phyloP scores from a whole-genome alignment of 2,113 vertebrate species.

The Nycticorax nycticorax region DNA sequence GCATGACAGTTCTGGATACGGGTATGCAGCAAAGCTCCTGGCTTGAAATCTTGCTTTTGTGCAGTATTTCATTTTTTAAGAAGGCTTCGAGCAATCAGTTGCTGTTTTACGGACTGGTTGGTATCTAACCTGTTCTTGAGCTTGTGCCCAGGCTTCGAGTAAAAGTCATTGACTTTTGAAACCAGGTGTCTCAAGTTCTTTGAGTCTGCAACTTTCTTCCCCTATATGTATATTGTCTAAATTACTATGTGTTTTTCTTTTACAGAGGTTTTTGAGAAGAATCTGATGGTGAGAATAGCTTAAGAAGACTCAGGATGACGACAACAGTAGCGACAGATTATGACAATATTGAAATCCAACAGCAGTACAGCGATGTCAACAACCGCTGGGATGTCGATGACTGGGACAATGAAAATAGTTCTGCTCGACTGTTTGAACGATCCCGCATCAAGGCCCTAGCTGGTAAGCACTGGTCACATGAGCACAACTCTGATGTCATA shows the following conservation, averaged over 20 bases:
- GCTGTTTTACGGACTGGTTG: not conserved
- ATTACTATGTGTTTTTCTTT: not conserved
- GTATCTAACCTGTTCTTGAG: not conserved
- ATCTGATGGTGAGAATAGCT: slow-evolving; percentile 80
- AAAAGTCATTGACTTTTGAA: not conserved
- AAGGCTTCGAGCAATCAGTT: not conserved
- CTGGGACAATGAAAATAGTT: slow-evolving; percentile 98
- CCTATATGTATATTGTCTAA: not conserved
- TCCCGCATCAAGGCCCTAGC: slow-evolving; percentile 96
- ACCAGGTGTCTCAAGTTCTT: not conserved
- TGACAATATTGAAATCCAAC: slow-evolving; percentile 94
- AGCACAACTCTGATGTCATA: not conserved
- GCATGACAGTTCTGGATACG: not conserved
- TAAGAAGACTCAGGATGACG: slow-evolving; percentile 86
- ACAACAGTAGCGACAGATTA: slow-evolving; percentile 90
- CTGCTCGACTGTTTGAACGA: slow-evolving; percentile 91
- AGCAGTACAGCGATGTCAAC: slow-evolving; percentile 95
- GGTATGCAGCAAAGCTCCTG: not conserved
- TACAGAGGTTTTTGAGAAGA: slow-evolving; percentile 76
- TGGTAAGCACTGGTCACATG: slow-evolving; percentile 71
- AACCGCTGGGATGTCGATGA: slow-evolving; percentile 97
- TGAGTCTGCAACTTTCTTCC: not conserved
- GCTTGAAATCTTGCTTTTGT: not conserved
- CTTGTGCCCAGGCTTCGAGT: not conserved
- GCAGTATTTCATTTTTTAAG: not conserved